phyloP scores from a whole-genome alignment of 2,888 invertebrate genomes.

The Phymatocera aterrima region DNA sequence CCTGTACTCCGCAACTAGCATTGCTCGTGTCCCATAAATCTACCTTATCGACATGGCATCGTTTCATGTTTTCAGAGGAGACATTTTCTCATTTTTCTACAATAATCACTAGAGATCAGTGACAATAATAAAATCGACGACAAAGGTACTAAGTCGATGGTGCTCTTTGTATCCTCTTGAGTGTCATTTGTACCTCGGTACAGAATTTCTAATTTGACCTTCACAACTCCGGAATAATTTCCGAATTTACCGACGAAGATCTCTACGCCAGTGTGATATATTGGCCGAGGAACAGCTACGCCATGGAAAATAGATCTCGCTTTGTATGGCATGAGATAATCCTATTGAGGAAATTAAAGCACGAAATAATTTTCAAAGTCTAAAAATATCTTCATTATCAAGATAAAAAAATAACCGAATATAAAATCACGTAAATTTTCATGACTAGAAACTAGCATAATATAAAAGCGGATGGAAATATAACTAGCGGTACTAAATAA shows the following conservation, averaged over 20 bases:
- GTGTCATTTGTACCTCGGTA: no score
- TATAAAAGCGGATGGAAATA: neutral
- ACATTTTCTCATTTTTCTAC: no score
- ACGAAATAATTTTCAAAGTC: neutral
- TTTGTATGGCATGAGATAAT: neutral
- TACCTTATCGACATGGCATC: neutral
- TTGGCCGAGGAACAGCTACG: neutral
- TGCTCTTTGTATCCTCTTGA: no score
- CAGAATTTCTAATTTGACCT: no score
- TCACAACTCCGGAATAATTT: no score
- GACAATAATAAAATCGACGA: no score
- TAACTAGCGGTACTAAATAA: constrained; percentile 12
- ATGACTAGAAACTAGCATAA: neutral
- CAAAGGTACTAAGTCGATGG: no score
- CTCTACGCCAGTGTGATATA: neutral
- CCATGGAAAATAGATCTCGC: neutral
- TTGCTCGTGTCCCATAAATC: neutral
- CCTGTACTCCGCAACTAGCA: neutral
- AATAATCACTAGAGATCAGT: no score
- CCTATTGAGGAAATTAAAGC: neutral
- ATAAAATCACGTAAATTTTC: neutral
- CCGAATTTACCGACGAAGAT: neutral
- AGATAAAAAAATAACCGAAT: neutral
- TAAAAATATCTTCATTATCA: neutral
- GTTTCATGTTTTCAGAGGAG: no score